Conservation (phyloP, 2,888 invertebrate species). For the Acanthosepion pharaonis region DNA sequence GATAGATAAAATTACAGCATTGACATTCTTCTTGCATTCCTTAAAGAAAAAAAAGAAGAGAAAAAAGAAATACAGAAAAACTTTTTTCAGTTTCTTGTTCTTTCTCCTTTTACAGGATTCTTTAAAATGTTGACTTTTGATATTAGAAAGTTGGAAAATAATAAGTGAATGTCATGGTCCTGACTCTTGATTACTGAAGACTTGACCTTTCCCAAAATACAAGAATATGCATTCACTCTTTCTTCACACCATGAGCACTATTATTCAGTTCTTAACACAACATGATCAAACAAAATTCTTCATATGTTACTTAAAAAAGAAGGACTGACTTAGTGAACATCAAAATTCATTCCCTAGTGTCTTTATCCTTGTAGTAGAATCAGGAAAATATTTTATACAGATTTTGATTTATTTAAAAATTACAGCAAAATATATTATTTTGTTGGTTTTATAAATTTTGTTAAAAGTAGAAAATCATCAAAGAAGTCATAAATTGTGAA, state of each 20-base stretch:
- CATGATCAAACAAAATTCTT: neutral
- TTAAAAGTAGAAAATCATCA: neutral
- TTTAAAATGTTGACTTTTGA: neutral
- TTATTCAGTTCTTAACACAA: neutral
- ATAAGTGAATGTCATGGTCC: neutral
- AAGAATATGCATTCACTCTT: neutral
- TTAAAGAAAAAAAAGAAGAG: neutral
- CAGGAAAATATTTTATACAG: neutral
- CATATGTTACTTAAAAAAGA: neutral
- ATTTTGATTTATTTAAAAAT: neutral
- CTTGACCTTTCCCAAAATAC: neutral
- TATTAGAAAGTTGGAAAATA: neutral
- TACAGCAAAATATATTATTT: neutral
- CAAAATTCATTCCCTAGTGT: too few species aligned
- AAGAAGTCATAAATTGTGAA: too few species aligned
- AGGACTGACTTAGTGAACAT: neutral
- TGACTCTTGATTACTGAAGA: neutral
- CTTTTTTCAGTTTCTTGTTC: neutral
- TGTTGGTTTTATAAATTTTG: neutral
- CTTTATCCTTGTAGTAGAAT: neutral
- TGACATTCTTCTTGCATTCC: neutral
- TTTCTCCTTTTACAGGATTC: neutral
- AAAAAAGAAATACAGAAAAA: neutral
- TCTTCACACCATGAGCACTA: neutral
- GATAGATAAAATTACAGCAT: neutral